These are phyloP conservation scores for Siniperca chuatsi DNA, from an alignment of 2,113 vertebrate genomes.

Conservation along the genomic window DNA sequence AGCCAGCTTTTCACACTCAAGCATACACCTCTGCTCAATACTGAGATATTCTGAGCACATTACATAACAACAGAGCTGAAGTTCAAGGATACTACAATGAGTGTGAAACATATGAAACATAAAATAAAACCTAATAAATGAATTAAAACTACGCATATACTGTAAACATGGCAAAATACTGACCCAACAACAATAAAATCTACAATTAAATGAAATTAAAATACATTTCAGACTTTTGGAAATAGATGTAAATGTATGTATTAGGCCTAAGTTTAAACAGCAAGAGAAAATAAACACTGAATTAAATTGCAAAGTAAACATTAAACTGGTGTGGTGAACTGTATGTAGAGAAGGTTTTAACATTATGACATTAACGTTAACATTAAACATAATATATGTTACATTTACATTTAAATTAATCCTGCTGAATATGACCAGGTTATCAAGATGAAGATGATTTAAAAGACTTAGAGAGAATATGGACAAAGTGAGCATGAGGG, in stretches of 20 bases:
- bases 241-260: background rate
- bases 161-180: background rate
- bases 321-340: background rate
- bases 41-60: conserved; percentile 59
- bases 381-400: background rate
- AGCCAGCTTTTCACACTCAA: conserved; percentile 48
- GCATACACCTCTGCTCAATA: conserved; percentile 56
- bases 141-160: background rate
- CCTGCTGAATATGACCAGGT: conserved; percentile 14
- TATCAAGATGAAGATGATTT: background rate
- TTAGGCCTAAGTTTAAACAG: background rate
- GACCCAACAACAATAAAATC: background rate
- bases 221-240: background rate
- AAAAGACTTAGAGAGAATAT: background rate
- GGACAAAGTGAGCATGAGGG: conserved; percentile 18
- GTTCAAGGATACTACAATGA: conserved; percentile 54
- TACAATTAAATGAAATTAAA: background rate
- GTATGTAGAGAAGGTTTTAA: background rate
- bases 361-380: background rate
- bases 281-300: background rate
- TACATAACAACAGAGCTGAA: conserved; percentile 57
- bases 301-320: background rate
- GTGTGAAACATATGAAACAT: conserved; percentile 17
- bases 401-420: conserved; percentile 1
- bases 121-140: conserved; percentile 16